Conservation (phyloP, 2,797 vertebrate species). For the Oreochromis grahami region DNA sequence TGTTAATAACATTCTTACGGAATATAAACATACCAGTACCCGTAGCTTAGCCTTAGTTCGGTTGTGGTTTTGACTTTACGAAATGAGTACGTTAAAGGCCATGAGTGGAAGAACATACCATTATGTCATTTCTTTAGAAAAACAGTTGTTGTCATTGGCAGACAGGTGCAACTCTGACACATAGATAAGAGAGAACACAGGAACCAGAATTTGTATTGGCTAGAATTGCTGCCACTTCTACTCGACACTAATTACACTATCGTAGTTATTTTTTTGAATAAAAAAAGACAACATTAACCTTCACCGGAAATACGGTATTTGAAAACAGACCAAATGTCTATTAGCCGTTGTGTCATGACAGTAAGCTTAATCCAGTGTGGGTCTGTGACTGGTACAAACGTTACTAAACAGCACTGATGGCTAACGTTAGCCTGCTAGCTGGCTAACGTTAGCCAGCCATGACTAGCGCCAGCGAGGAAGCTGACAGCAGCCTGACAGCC, state of each 20-base stretch:
- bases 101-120: neutral
- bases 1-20: neutral
- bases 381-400: slow-evolving; percentile 44
- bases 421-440: slow-evolving; percentile 71
- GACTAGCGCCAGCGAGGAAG: slow-evolving; percentile 69
- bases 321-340: neutral
- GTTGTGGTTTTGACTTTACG: neutral
- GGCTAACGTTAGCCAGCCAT: slow-evolving; percentile 56
- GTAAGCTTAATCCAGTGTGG: neutral
- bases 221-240: slow-evolving; percentile 11
- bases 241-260: neutral
- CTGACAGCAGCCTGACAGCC: slow-evolving; percentile 66
- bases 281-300: neutral
- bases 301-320: neutral
- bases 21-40: neutral
- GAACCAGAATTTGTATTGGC: slow-evolving; percentile 10
- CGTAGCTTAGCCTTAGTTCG: neutral
- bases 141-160: neutral
- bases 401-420: slow-evolving; percentile 43
- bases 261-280: neutral
- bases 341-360: neutral
- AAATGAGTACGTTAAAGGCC: neutral
- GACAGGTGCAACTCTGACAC: neutral
- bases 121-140: neutral
- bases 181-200: slow-evolving; percentile 8